Percentiles rank a stretch among this genome's conserved stretches.
Conservation (phyloP, 2,888 invertebrate species). For the Spicauda simplicius region DNA sequence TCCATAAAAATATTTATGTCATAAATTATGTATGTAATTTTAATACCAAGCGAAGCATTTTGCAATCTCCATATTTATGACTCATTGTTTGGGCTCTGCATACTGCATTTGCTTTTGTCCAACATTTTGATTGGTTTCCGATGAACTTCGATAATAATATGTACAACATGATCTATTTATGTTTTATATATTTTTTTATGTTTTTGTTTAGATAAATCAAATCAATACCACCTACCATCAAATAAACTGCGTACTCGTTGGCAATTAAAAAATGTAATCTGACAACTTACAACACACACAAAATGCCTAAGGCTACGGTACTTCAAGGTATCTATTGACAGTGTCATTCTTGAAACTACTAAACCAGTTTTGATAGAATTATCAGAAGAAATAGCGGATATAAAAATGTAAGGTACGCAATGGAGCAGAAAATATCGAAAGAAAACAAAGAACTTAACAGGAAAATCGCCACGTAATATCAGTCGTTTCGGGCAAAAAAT, state of each 20-base stretch:
- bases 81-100: slow-evolving; percentile 50
- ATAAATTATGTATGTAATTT: slow-evolving; percentile 35
- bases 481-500: neutral
- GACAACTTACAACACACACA: too few species aligned
- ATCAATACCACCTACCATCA: too few species aligned
- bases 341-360: too few species aligned
- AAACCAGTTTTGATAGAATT: too few species aligned
- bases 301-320: too few species aligned
- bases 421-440: neutral
- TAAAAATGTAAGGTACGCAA: neutral
- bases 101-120: slow-evolving; percentile 28
- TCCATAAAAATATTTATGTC: slow-evolving; percentile 27
- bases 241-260: too few species aligned
- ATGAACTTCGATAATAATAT: neutral
- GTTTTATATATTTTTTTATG: too few species aligned
- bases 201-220: too few species aligned
- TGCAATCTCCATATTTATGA: slow-evolving; percentile 54
- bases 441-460: neutral
- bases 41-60: slow-evolving; percentile 41
- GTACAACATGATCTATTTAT: neutral
- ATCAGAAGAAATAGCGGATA: too few species aligned
- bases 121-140: slow-evolving; percentile 1
- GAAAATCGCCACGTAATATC: neutral
- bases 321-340: too few species aligned
- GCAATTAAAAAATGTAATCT: too few species aligned